These are phyloP conservation scores for Megalops atlanticus DNA, from an alignment of 2,113 vertebrate genomes.

Conservation along the genomic window DNA sequence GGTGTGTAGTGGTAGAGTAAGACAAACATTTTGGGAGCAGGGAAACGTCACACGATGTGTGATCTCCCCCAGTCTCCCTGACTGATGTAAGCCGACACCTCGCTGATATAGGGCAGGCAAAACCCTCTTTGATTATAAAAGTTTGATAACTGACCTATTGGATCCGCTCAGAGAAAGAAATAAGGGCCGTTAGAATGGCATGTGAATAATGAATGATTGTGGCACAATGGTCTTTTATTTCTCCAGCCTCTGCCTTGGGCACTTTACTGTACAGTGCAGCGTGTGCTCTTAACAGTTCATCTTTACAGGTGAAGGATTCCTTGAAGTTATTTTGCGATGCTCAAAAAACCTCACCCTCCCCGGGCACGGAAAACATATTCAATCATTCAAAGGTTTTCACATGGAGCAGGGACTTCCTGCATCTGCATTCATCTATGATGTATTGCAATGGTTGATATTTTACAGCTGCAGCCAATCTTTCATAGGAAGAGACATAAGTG, in stretches of 20 bases:
- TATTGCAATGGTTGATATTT: constrained; percentile 2
- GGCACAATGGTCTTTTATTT: constrained; percentile 30
- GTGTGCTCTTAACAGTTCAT: constrained; percentile 14
- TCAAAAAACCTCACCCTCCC: constrained; percentile 20
- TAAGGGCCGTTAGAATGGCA: constrained; percentile 31
- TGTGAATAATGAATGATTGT: constrained; percentile 41
- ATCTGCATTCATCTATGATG: background rate
- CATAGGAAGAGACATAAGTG: background rate
- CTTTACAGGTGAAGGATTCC: constrained; percentile 26
- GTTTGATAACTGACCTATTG: constrained; percentile 40
- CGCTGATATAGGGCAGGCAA: constrained; percentile 33
- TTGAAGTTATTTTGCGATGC: background rate
- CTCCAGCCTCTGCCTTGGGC: constrained; percentile 13
- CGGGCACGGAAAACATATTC: background rate
- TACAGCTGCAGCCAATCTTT: constrained; percentile 3
- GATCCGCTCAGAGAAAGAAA: constrained; percentile 35
- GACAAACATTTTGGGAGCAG: background rate
- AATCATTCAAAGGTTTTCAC: background rate
- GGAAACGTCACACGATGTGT: background rate
- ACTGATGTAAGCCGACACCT: constrained; percentile 31
- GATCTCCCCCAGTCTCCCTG: background rate
- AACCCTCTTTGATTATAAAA: constrained; percentile 41
- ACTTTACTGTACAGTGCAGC: background rate
- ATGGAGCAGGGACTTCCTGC: background rate
- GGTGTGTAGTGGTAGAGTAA: background rate